Percentiles rank a stretch among this genome's conserved stretches.
Evolutionary conservation across 2,797 vertebrate species (phyloP).

Genomic region (Brachyrhaphis roseni): DNA sequence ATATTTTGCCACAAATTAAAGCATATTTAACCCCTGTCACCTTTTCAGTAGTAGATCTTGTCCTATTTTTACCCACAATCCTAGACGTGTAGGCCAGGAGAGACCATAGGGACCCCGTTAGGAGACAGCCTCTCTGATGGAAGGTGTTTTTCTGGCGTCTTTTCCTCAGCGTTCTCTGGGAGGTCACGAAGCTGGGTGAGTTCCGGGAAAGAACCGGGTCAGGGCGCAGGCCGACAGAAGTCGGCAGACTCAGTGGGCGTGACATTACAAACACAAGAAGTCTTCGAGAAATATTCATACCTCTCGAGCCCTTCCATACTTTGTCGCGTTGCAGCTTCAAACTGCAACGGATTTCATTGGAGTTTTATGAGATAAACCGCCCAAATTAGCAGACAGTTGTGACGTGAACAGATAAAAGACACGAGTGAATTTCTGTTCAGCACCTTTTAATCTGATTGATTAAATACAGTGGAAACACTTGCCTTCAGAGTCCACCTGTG

Average conservation of each 20-base stretch:
- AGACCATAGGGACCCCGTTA: conserved; percentile 56
- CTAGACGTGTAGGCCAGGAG: conserved; percentile 36
- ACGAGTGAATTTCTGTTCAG: background rate
- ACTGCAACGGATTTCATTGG: background rate
- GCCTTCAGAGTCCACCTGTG: background rate
- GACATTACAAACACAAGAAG: conserved; percentile 28
- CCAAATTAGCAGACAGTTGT: background rate
- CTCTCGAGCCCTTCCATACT: background rate
- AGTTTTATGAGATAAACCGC: background rate
- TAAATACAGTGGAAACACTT: background rate
- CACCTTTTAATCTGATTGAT: background rate
- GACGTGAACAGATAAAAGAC: background rate
- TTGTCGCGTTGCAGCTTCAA: background rate
- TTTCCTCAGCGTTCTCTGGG: conserved; percentile 49
- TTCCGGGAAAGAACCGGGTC: conserved; percentile 67
- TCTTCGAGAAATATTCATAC: background rate
- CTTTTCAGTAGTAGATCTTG: conserved; percentile 25
- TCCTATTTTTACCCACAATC: conserved; percentile 55
- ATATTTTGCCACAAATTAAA: conserved; percentile 46
- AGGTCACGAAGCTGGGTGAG: conserved; percentile 68
- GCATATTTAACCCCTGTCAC: conserved; percentile 51
- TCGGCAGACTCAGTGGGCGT: conserved; percentile 50
- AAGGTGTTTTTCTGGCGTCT: conserved; percentile 53
- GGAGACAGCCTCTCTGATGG: conserved; percentile 55
- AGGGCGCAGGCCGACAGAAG: conserved; percentile 61